Base-by-base conservation (phyloP, 1,140 invertebrate genomes). In the Ooceraea biroi region DNA sequence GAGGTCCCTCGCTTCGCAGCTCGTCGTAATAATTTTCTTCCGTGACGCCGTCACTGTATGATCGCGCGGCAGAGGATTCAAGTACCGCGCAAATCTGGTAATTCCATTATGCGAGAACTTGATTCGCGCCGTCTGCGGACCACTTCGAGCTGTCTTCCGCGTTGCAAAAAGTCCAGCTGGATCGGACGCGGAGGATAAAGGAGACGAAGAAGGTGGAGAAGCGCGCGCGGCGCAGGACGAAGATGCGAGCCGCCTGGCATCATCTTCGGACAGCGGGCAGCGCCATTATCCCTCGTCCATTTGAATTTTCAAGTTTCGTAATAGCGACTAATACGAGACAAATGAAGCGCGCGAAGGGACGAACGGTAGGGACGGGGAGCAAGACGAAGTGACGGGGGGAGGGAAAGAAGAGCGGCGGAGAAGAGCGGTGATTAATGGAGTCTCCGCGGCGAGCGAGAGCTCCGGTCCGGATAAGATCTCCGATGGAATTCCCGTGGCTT, bases 391-490 rank as follows among this genome's bases (percentile, higher is more conserved):
- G 36, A 7, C 36, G 76, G 83, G 46, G 14, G 65, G 46, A 52
- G 36, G 25, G 48, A 25, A 41, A 55, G 25, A 7, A 0, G 22
- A 55, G 41, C 36, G 3, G 46, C 11, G 58, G 46, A 68, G 86
- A 88, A 80, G 86, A 68, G 66, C 83, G 84, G 93, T 94, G 94
- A 94, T 94, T 94, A 94, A 94, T 94, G 94, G 93, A 94, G 91
- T 93, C 92, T 91, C 90, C 90, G 86, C 90, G 85, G 86, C 89
- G 91, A 90, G 90, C 90, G 91, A 92, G 91, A 91, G 92, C 92
- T 89, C 2, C 91, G 73, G 80, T 22, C 85, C 60, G 91, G 91
- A 92, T 92, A 92, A 92, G 88, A 92, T 92, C 91, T 91, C 86
- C 88, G 90, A 90, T 90, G 89, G 91, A 92, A 92, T 92, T 92